These are phyloP conservation scores for Gobionotothen gibberifrons DNA, from an alignment of 2,797 vertebrate species.

Conservation along the genomic window DNA sequence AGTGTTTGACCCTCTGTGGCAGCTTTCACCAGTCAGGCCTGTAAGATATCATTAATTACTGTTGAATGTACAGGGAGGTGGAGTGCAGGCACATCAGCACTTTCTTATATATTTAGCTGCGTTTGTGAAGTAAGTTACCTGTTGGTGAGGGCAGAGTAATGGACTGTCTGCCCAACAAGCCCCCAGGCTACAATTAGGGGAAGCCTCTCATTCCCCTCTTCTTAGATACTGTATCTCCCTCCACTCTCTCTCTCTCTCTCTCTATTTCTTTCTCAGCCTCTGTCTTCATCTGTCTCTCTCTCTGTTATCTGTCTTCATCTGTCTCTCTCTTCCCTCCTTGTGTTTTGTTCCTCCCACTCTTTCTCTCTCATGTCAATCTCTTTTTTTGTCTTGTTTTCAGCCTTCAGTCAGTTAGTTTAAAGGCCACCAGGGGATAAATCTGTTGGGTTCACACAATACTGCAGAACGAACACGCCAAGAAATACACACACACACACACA, in stretches of 20 bases:
- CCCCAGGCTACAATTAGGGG: constrained; percentile 76
- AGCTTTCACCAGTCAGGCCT: constrained; percentile 9
- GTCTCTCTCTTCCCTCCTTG: background rate
- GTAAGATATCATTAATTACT: constrained; percentile 23
- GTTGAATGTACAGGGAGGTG: constrained; percentile 38
- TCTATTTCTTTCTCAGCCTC: constrained; percentile 29
- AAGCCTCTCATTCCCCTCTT: constrained; percentile 60
- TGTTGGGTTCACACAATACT: constrained; percentile 27
- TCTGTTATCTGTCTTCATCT: constrained; percentile 44
- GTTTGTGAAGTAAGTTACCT: constrained; percentile 75
- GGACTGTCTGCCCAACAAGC: constrained; percentile 70
- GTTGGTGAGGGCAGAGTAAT: constrained; percentile 73
- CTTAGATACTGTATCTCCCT: constrained; percentile 42
- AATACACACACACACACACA: background rate
- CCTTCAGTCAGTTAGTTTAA: constrained; percentile 52
- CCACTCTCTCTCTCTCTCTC: constrained; percentile 29
- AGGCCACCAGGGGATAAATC: constrained; percentile 49
- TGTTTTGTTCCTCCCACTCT: constrained; percentile 7
- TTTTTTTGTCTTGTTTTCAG: constrained; percentile 29
- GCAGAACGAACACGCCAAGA: constrained; percentile 9
- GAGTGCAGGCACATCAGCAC: constrained; percentile 63
- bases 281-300: constrained; percentile 33
- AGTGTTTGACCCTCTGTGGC: constrained; percentile 13
- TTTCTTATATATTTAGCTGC: constrained; percentile 63
- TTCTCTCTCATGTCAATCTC: constrained; percentile 31